Percentiles rank a stretch among this genome's conserved stretches.
Evolutionary conservation across 2,113 vertebrate species (phyloP).

Genomic region (Oncorhynchus tshawytscha): DNA sequence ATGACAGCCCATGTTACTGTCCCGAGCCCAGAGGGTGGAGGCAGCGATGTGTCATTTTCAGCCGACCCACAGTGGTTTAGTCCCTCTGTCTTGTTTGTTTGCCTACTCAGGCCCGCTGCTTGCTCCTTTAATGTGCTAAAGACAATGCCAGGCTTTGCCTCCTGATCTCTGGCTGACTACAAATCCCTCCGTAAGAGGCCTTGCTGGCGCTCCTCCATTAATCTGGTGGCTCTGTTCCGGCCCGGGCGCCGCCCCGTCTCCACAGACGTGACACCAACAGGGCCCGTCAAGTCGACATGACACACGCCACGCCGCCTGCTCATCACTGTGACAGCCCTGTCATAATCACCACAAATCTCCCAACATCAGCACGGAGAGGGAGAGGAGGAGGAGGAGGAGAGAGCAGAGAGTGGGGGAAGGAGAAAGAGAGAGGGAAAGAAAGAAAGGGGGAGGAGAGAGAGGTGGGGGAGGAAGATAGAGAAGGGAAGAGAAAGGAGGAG

Average conservation of each 20-base stretch:
- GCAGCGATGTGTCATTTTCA: conserved; percentile 28
- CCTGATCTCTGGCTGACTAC: conserved; percentile 34
- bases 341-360: conserved; percentile 71
- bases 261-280: conserved; percentile 49
- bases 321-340: conserved; percentile 70
- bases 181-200: conserved; percentile 52
- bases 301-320: conserved; percentile 55
- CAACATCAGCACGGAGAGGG: conserved; percentile 72
- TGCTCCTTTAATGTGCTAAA: conserved; percentile 29
- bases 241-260: conserved; percentile 36
- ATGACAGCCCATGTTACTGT: conserved; percentile 2
- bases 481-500: background rate
- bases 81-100: background rate
- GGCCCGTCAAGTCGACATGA: conserved; percentile 58
- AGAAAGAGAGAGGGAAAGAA: conserved; percentile 29
- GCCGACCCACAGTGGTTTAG: conserved; percentile 17
- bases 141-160: conserved; percentile 37
- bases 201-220: conserved; percentile 51
- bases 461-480: conserved; percentile 42
- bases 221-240: conserved; percentile 44
- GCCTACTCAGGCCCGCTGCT: background rate
- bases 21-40: conserved; percentile 46
- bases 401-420: conserved; percentile 41
- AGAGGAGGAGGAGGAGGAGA: conserved; percentile 25
- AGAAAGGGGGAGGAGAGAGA: background rate